Evolutionary conservation across 2,113 vertebrate genomes (phyloP).

Genomic region (Cichladusa arquata): DNA sequence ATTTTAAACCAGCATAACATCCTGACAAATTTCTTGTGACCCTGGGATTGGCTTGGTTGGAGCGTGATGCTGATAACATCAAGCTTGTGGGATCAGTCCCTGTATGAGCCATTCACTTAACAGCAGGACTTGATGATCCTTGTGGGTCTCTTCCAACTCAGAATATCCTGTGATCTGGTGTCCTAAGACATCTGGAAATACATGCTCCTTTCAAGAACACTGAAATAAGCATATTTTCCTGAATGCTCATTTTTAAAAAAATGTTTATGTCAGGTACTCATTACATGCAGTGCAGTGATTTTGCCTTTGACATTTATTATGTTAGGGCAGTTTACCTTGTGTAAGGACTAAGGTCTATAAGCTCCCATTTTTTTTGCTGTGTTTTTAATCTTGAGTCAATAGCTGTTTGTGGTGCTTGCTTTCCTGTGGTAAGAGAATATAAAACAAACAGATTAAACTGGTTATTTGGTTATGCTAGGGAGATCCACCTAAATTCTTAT

Average conservation of each 20-base stretch:
- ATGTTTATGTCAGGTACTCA: not conserved
- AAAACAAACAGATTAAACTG: not conserved
- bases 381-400: not conserved
- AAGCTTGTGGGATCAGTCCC: not conserved
- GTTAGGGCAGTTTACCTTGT: conserved; percentile 61
- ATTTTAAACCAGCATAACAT: not conserved
- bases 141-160: not conserved
- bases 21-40: not conserved
- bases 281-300: not conserved
- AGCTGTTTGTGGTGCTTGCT: not conserved
- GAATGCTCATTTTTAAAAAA: not conserved
- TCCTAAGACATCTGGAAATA: not conserved
- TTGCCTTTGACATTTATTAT: not conserved
- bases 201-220: not conserved
- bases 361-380: conserved; percentile 52
- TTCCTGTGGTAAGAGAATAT: not conserved
- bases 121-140: not conserved
- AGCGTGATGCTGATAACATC: not conserved
- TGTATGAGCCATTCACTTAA: not conserved
- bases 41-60: not conserved
- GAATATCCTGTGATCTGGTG: not conserved
- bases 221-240: not conserved
- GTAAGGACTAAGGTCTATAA: conserved; percentile 67
- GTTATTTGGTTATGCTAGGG: not conserved
- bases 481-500: not conserved